Evolutionary conservation across 2,113 vertebrate genomes (phyloP).

Genomic region (Sebastes fasciatus): DNA sequence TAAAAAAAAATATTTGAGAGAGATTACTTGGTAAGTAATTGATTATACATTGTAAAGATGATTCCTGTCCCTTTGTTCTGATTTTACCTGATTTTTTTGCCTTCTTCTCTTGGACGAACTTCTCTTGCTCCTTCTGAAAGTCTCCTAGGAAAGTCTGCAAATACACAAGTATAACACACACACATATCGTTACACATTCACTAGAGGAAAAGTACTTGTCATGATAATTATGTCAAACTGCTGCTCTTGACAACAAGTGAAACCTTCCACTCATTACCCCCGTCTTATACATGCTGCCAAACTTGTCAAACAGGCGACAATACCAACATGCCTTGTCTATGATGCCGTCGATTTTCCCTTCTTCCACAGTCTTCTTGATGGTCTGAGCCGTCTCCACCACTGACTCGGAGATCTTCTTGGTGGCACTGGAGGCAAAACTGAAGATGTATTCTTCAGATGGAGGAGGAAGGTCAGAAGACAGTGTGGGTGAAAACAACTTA

Average conservation of each 20-base stretch:
- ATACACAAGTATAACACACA: constrained; percentile 25
- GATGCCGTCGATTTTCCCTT: constrained; percentile 95
- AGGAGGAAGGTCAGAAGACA: not conserved
- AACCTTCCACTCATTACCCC: no score
- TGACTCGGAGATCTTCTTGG: constrained; percentile 95
- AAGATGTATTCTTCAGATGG: constrained; percentile 89
- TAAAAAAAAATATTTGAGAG: no score
- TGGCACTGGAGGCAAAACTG: constrained; percentile 92
- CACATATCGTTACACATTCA: not conserved
- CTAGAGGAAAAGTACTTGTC: not conserved
- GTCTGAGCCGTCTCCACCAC: constrained; percentile 93
- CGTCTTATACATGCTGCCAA: not conserved
- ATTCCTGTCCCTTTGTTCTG: not conserved
- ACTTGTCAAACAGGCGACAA: not conserved
- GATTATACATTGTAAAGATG: not conserved
- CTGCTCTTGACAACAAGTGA: not conserved
- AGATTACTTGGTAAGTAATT: not conserved
- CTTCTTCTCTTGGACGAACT: constrained; percentile 96
- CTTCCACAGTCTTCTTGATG: constrained; percentile 97
- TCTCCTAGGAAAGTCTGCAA: constrained; percentile 95
- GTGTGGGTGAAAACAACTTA: not conserved
- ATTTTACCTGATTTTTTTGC: constrained; percentile 91
- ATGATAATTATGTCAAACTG: not conserved
- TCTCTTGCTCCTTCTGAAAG: constrained; percentile 98
- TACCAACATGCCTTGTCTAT: constrained; percentile 90